phyloP scores from a whole-genome alignment of 2,888 invertebrate species.

The Tetragonisca angustula region DNA sequence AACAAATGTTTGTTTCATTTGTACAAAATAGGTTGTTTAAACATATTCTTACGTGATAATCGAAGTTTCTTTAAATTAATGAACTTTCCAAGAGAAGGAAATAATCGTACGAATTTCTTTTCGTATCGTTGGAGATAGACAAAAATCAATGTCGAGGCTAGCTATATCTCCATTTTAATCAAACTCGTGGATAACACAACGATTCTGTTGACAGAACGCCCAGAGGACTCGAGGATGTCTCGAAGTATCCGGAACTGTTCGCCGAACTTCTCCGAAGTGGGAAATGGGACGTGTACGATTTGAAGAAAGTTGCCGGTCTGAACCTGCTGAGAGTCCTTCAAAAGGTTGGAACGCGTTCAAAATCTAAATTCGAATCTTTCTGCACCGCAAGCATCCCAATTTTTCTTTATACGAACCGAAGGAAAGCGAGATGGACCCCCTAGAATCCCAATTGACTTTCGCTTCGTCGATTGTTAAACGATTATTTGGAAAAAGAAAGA shows the following conservation, averaged over 20 bases:
- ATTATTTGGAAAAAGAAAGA: not conserved
- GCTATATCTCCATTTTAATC: constrained; percentile 13
- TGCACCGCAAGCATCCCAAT: not conserved
- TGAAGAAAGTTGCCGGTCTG: constrained; percentile 88
- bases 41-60: not conserved
- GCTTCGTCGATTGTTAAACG: not conserved
- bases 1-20: not conserved
- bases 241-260: constrained; percentile 89
- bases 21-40: not conserved
- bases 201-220: constrained; percentile 87
- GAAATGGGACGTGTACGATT: constrained; percentile 87
- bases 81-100: not conserved
- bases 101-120: not conserved
- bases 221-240: constrained; percentile 91
- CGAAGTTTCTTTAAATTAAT: not conserved
- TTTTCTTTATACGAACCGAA: not conserved
- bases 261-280: constrained; percentile 87
- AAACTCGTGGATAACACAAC: constrained; percentile 10
- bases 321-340: constrained; percentile 87
- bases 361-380: not conserved
- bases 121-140: not conserved
- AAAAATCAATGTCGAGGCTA: not conserved
- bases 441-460: not conserved
- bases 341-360: constrained; percentile 74
- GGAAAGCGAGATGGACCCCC: not conserved